phyloP scores from a whole-genome alignment of 2,888 invertebrate species.

The Thecocarcelia acutangulata region DNA sequence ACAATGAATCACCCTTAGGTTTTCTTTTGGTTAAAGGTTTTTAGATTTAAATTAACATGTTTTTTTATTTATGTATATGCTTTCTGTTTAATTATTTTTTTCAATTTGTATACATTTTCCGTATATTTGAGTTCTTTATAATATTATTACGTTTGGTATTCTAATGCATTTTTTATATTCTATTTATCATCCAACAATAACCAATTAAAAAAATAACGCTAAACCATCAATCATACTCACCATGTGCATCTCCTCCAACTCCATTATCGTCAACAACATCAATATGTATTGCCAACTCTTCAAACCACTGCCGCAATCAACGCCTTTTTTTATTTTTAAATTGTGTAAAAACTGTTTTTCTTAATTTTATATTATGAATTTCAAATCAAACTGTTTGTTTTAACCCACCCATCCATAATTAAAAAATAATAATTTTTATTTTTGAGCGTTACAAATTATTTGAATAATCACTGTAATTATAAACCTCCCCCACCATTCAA shows the following conservation, averaged over 20 bases:
- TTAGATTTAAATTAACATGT: slow-evolving; percentile 25
- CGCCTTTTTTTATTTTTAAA: slow-evolving; percentile 10
- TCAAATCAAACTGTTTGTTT: slow-evolving; percentile 35
- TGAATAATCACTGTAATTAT: slow-evolving; percentile 50
- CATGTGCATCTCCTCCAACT: slow-evolving; percentile 54
- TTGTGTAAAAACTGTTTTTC: slow-evolving; percentile 34
- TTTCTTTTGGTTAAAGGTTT: slow-evolving; percentile 48
- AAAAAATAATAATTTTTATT: slow-evolving; percentile 25
- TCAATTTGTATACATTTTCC: background rate
- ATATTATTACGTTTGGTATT: slow-evolving; percentile 20
- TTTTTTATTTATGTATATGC: slow-evolving; percentile 1
- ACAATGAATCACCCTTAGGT: background rate
- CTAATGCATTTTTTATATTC: slow-evolving; percentile 57
- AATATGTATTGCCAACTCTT: slow-evolving; percentile 38
- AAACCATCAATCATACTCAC: slow-evolving; percentile 53
- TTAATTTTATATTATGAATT: slow-evolving; percentile 21
- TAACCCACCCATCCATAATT: slow-evolving; percentile 24
- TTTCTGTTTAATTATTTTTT: slow-evolving; percentile 11
- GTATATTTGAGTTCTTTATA: slow-evolving; percentile 2
- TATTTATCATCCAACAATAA: slow-evolving; percentile 50
- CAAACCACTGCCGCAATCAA: slow-evolving; percentile 38
- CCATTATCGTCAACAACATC: slow-evolving; percentile 52
- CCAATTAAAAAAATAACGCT: slow-evolving; percentile 40
- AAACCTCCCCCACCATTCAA: slow-evolving; percentile 64
- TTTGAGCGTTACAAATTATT: slow-evolving; percentile 47